Conservation (phyloP, 2,888 invertebrate species). For the Chrysodeixis includens region DNA sequence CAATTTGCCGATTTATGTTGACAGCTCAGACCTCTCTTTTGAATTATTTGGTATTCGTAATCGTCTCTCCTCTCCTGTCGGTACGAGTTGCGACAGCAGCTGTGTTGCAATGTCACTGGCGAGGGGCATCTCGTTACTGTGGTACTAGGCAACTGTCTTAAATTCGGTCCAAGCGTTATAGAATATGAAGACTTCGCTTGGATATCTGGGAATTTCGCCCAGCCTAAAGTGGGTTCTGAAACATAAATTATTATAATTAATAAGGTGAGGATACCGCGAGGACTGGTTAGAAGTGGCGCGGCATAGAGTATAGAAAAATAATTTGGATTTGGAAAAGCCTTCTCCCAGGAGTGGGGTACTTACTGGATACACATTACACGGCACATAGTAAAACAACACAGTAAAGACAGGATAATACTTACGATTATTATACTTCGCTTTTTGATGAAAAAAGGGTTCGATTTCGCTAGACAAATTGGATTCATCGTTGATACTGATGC, state of each 20-base stretch:
- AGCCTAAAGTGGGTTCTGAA: neutral
- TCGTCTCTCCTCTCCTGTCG: neutral
- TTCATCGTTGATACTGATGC: slow-evolving; percentile 3
- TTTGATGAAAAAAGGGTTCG: neutral
- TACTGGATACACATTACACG: no score
- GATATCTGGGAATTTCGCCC: neutral
- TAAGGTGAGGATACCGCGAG: no score
- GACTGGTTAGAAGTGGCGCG: no score
- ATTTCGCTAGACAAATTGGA: neutral
- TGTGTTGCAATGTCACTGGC: neutral
- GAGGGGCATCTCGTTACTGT: neutral
- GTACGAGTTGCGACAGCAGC: neutral
- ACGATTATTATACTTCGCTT: neutral
- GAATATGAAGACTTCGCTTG: neutral
- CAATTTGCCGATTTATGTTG: neutral
- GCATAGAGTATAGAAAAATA: no score
- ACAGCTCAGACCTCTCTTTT: neutral
- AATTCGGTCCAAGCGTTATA: neutral
- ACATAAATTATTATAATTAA: no score
- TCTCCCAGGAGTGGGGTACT: no score
- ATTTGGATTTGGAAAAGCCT: no score
- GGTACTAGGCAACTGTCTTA: neutral
- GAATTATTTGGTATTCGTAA: neutral
- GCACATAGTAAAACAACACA: no score
- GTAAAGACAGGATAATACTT: no score